Evolutionary conservation across 1,140 invertebrate genomes (phyloP).

Genomic region (Ips typographus): DNA sequence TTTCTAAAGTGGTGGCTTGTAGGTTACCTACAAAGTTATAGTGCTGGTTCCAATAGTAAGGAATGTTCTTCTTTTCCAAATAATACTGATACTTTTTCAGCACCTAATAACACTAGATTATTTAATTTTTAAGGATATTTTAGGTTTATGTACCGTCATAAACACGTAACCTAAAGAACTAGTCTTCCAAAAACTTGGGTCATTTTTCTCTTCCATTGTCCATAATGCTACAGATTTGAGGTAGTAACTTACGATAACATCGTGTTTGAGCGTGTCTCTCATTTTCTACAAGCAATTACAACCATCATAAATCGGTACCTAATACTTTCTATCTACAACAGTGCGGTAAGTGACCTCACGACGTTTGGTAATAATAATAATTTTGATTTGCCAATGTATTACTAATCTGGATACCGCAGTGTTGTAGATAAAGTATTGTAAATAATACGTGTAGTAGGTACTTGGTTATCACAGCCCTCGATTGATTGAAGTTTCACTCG

Average conservation of each 20-base stretch:
- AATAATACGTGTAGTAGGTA: too few relatives aligned
- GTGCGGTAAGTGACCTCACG: too few relatives aligned
- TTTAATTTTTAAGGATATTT: neutral
- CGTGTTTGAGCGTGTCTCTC: neutral
- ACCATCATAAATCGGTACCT: neutral
- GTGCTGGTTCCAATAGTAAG: neutral
- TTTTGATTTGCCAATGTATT: neutral
- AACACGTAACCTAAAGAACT: slow-evolving; percentile 12
- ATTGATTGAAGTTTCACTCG: too few relatives aligned
- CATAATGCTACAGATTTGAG: slow-evolving; percentile 20
- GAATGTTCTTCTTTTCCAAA: neutral
- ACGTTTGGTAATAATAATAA: neutral
- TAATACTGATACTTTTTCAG: slow-evolving; percentile 6
- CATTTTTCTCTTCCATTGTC: slow-evolving; percentile 8
- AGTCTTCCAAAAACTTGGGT: slow-evolving; percentile 1
- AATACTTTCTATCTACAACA: too few relatives aligned
- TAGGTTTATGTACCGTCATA: slow-evolving; percentile 11
- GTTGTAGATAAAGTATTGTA: too few relatives aligned
- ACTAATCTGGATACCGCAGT: too few relatives aligned
- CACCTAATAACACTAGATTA: neutral
- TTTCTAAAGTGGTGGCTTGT: neutral
- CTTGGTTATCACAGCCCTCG: too few relatives aligned
- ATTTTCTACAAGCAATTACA: slow-evolving; percentile 12
- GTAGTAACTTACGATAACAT: slow-evolving; percentile 10
- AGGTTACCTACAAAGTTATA: neutral